Evolutionary conservation across 2,797 vertebrate species (phyloP).

Genomic region (Coccyzus lansbergi): DNA sequence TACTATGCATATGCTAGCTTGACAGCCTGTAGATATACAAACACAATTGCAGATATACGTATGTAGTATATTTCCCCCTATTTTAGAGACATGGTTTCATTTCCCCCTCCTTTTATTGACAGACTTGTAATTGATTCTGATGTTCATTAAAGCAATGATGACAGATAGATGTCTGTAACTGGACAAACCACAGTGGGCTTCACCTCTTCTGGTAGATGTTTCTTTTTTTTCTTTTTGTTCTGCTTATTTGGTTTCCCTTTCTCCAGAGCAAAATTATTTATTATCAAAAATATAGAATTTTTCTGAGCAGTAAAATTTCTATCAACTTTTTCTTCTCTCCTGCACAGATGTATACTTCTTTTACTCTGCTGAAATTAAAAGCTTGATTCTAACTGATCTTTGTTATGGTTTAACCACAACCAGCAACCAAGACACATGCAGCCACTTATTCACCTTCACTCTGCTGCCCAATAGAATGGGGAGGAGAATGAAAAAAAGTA

Average conservation of each 20-base stretch:
- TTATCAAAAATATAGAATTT: not conserved
- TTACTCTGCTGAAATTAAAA: not conserved
- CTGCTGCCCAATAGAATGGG: too few species aligned
- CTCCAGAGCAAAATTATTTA: not conserved
- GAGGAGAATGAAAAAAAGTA: too few species aligned
- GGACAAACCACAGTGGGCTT: constrained; percentile 12
- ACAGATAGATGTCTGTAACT: constrained; percentile 45
- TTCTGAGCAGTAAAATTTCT: not conserved
- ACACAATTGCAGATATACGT: not conserved
- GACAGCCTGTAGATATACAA: constrained; percentile 38
- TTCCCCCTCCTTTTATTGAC: constrained; percentile 56
- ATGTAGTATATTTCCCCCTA: not conserved
- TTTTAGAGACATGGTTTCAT: constrained; percentile 47
- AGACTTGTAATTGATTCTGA: constrained; percentile 17
- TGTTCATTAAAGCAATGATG: constrained; percentile 49
- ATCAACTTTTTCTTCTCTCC: not conserved
- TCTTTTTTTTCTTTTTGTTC: not conserved
- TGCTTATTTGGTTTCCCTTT: not conserved
- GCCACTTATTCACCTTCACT: too few species aligned
- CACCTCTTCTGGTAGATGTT: not conserved
- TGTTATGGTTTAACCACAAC: too few species aligned
- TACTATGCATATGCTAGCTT: not conserved
- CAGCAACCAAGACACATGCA: too few species aligned
- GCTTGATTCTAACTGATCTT: not conserved
- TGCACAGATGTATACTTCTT: not conserved